A percentile compares a stretch with the other conserved stretches of the same genome.
phyloP scores from a whole-genome alignment of 2,888 invertebrate genomes.

The Thecophora atra region DNA sequence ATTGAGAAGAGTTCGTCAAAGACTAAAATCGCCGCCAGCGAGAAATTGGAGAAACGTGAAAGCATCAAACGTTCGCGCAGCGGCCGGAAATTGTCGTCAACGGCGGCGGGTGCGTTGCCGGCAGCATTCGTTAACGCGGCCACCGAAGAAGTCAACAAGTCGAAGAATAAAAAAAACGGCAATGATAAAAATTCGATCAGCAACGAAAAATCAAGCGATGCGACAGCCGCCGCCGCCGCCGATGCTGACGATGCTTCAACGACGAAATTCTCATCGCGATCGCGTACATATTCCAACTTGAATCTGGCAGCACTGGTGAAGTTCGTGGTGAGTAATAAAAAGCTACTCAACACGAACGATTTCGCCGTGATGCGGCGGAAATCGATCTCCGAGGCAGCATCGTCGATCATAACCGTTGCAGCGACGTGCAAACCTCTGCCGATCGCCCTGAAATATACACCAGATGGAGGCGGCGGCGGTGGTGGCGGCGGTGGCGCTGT shows the following conservation, averaged over 20 bases:
- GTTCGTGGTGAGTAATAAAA: conserved; percentile 57
- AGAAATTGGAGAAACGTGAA: conserved; percentile 53
- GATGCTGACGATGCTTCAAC: neutral
- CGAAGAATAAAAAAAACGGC: conserved; percentile 32
- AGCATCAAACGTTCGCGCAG: conserved; percentile 52
- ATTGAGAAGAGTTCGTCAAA: conserved; percentile 62
- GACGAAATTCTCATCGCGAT: conserved; percentile 37
- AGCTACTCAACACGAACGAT: conserved; percentile 55
- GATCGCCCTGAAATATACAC: conserved; percentile 52
- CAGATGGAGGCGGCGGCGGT: too few species aligned
- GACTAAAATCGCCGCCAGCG: conserved; percentile 56
- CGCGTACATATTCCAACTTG: conserved; percentile 53
- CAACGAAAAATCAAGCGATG: neutral
- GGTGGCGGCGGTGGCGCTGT: too few species aligned
- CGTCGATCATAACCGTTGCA: conserved; percentile 52
- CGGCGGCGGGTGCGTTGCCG: conserved; percentile 35
- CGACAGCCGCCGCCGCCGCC: neutral
- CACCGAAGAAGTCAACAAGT: conserved; percentile 15
- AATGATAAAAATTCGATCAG: conserved; percentile 37
- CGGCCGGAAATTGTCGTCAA: conserved; percentile 53
- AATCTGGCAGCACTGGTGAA: conserved; percentile 61
- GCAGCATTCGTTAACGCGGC: conserved; percentile 24
- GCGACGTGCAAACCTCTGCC: conserved; percentile 51
- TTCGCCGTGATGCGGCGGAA: conserved; percentile 59
- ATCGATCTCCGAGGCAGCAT: conserved; percentile 55